Percentiles rank a stretch among this genome's conserved stretches.
Conservation (phyloP, 2,797 vertebrate genomes). For the Lagorchestes hirsutus region DNA sequence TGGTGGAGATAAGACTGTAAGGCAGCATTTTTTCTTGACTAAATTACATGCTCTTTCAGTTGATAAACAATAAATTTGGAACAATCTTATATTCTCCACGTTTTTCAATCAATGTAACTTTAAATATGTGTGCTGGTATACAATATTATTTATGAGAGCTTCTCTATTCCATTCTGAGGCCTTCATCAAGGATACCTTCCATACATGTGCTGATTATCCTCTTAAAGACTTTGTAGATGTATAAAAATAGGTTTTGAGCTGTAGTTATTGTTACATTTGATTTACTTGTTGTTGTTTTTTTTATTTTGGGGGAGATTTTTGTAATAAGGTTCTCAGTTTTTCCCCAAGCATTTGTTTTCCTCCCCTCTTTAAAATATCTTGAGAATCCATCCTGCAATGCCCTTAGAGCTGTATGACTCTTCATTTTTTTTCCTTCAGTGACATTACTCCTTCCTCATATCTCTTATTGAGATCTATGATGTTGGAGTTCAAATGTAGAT, state of each 20-base stretch:
- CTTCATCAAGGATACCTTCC: neutral
- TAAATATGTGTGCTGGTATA: neutral
- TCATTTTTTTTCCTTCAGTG: neutral
- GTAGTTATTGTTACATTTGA: neutral
- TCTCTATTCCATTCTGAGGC: neutral
- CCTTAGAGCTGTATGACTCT: neutral
- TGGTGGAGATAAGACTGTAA: neutral
- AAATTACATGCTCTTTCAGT: neutral
- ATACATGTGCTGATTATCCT: neutral
- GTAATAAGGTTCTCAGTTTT: neutral
- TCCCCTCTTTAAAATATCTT: neutral
- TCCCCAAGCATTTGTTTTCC: neutral
- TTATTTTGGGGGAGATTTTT: neutral
- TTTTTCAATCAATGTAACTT: neutral
- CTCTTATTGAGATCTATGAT: neutral
- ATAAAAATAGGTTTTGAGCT: neutral
- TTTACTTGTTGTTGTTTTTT: neutral
- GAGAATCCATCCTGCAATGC: neutral
- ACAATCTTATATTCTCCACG: neutral
- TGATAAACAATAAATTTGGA: neutral
- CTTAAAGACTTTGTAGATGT: neutral
- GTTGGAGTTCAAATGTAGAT: neutral
- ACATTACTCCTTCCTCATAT: neutral
- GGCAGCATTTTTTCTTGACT: neutral
- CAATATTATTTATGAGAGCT: neutral